Evolutionary conservation across 2,113 vertebrate species (phyloP).

Genomic region (Esox niger): DNA sequence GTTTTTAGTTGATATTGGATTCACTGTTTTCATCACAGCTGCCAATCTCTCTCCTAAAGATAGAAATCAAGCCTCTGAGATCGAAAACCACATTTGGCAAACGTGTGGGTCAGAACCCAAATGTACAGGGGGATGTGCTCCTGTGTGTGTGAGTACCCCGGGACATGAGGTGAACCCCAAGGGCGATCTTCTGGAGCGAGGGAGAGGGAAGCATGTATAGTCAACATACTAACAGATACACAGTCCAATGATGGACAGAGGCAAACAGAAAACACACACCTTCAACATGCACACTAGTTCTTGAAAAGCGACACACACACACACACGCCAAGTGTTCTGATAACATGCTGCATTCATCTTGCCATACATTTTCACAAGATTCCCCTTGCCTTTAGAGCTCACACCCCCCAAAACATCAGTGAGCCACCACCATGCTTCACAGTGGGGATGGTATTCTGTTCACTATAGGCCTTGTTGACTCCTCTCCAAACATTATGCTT

Average conservation of each 20-base stretch:
- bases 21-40: slow-evolving; percentile 20
- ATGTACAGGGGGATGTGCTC: too few relatives aligned
- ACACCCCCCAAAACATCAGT: too few relatives aligned
- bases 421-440: too few relatives aligned
- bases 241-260: too few relatives aligned
- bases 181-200: neutral
- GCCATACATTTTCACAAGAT: too few relatives aligned
- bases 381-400: too few relatives aligned
- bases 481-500: too few relatives aligned
- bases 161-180: neutral
- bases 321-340: slow-evolving; percentile 12
- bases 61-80: slow-evolving; percentile 43
- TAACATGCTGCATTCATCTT: too few relatives aligned
- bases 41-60: too few relatives aligned
- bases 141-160: too few relatives aligned
- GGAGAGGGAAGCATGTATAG: slow-evolving; percentile 2
- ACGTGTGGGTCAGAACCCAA: neutral
- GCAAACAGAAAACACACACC: slow-evolving; percentile 12
- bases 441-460: too few relatives aligned
- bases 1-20: slow-evolving; percentile 55
- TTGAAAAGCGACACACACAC: slow-evolving; percentile 38
- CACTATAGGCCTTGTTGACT: too few relatives aligned
- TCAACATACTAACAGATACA: neutral
- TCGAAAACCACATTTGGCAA: slow-evolving; percentile 27
- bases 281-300: slow-evolving; percentile 4